Percentiles rank a stretch among this genome's conserved stretches.
These are phyloP conservation scores for Meteorus sp. DNA, from an alignment of 1,140 invertebrate genomes.

Conservation along the genomic window DNA sequence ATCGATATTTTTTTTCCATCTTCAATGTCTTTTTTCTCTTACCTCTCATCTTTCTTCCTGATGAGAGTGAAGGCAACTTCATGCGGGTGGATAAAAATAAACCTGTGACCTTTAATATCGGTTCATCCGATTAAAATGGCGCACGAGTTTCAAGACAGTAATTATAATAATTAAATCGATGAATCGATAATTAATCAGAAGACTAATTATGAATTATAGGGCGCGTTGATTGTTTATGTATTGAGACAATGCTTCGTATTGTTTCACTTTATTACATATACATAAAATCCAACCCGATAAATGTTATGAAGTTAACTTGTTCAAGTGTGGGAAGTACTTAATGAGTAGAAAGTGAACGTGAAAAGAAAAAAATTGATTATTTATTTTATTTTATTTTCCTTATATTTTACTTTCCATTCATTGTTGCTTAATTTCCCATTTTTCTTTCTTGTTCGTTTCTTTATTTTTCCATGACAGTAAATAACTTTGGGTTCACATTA, in stretches of 20 bases:
- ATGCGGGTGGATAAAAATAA: too few species aligned
- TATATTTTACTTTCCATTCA: too few species aligned
- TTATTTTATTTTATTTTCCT: neutral
- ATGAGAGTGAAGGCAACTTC: too few species aligned
- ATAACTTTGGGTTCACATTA: too few species aligned
- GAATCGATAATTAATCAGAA: slow-evolving; percentile 57
- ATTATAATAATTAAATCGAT: slow-evolving; percentile 55
- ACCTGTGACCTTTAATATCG: neutral
- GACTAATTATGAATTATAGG: slow-evolving; percentile 55
- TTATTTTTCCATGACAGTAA: neutral
- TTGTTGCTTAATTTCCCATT: too few species aligned
- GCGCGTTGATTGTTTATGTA: slow-evolving; percentile 17
- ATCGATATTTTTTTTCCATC: too few species aligned
- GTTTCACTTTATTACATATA: too few species aligned
- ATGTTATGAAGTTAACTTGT: slow-evolving; percentile 1
- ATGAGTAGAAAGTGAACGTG: slow-evolving; percentile 45
- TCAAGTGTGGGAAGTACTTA: slow-evolving; percentile 52
- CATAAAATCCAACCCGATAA: neutral
- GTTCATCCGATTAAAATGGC: slow-evolving; percentile 38
- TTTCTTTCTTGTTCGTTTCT: too few species aligned
- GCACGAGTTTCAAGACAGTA: slow-evolving; percentile 36
- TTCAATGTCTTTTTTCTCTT: too few species aligned
- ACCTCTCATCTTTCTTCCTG: too few species aligned
- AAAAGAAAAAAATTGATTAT: neutral
- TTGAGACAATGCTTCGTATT: slow-evolving; percentile 48